Evolutionary conservation across 2,888 invertebrate genomes (phyloP), one percentile per base, ranked within the genome.

Genomic region (Cacoxenus indagator): DNA sequence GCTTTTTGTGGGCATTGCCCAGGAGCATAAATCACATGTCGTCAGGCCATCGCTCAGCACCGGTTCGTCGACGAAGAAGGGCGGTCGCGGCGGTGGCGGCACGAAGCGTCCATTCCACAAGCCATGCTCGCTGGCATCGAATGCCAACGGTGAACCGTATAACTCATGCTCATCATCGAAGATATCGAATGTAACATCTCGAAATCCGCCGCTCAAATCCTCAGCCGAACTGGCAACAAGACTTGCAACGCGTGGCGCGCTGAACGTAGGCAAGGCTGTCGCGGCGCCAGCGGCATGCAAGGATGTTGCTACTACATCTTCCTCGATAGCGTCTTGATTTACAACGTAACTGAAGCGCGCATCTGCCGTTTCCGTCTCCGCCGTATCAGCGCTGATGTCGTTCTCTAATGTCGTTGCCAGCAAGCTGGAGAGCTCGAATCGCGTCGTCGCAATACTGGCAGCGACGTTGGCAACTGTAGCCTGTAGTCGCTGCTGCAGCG

Each of bases 11-110:
- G 90, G 90, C 91, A 91, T 87, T 74, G 93, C 93, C 93, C 93
- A 93, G 75, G 92, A 90, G 87, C 93, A 93, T 76, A 93, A 90
- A 88, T 93, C 93, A 87, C 93, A 93, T 80, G 92, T 92, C 80
- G 93, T 93, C 76, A 92, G 90, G 71, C 92, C 93, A 87, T 93
- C 93, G 73, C 91, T 90, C 75, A 90, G 89, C 71, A 87, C 86
- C 70, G 90, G 90, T 71, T 89, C 89, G 67, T 92, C 92, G 78
- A 92, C 91, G 70, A 92, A 89, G 84, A 91, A 91, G 57, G 92
- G 90, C 22, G 92, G 91, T 72, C 92, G 88, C 19, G 93, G 93
- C 54, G 92, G 93, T 65, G 92, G 92, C 62, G 92, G 92, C 70
- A 92, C 91, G 83, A 92, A 92, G 72, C 90, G 84, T 5, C 88